These are phyloP conservation scores for Lepidurus arcticus DNA, from an alignment of 1,140 invertebrate species.

Conservation along the genomic window DNA sequence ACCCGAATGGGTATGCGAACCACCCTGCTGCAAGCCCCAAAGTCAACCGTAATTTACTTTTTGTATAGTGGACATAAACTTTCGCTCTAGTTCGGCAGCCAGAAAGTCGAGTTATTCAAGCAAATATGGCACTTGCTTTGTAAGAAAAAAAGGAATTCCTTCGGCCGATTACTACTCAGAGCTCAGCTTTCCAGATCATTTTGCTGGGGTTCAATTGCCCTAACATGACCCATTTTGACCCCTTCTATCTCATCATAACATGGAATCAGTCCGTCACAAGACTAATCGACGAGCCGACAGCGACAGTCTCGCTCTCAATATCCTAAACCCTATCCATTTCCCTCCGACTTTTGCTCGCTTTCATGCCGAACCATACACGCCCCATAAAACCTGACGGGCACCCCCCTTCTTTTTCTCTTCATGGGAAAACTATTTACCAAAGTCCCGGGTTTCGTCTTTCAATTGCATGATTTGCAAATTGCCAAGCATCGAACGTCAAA, in stretches of 20 bases:
- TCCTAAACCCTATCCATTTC: not conserved
- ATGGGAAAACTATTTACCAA: conserved; percentile 4
- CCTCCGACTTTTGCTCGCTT: not conserved
- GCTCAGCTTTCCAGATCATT: conserved; percentile 7
- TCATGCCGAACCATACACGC: conserved; percentile 8
- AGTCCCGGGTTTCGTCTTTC: not conserved
- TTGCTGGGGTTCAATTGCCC: not conserved
- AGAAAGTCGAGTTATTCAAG: not conserved
- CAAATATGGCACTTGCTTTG: not conserved
- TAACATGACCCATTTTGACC: conserved; percentile 2
- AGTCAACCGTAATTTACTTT: not conserved
- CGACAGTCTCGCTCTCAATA: conserved; percentile 21
- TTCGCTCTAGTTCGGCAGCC: not conserved
- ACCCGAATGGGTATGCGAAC: not conserved
- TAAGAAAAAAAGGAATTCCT: not conserved
- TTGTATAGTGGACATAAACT: not conserved
- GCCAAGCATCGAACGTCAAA: not conserved
- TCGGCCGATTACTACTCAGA: not conserved
- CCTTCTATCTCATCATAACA: conserved; percentile 14
- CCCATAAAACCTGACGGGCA: not conserved
- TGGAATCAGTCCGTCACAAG: conserved; percentile 18
- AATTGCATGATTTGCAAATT: not conserved
- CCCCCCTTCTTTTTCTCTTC: not conserved
- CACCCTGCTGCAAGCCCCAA: not conserved
- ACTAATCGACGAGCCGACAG: conserved; percentile 17